Evolutionary conservation across 2,113 vertebrate species (phyloP), one percentile per base, ranked within the genome.

Genomic region (Echinops telfairi): DNA sequence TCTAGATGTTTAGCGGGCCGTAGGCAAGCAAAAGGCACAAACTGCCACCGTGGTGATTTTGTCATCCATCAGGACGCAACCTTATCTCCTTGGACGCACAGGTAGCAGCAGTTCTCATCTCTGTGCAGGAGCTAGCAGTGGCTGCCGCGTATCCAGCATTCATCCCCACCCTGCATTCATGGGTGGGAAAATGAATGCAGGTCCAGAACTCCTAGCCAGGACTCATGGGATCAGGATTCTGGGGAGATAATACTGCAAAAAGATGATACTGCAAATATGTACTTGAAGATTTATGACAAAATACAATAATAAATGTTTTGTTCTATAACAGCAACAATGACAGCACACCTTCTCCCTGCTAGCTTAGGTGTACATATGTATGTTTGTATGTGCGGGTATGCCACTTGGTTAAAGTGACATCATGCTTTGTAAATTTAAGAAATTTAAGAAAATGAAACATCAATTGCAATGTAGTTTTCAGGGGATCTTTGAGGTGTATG

Each of bases 341-440:
- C 40, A 40, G 7, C 40, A 40, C 40, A 83, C 86, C 68, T 70
- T 86, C 83, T 77, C 31, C 89, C 89, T 88, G 7, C 85, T 86
- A 76, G 22, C 47, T 92, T 94, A 83, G 70, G 38, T 79, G 66
- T 85, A 96, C 91, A 84, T 89, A 70, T 71, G 64, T 22, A n/a
- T 62, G 47, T 94, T 9, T 94, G 36, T 95, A 81, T 93, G 76
- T 83, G 40, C 11, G 62, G 66, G 62, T 82, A 40, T 93, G 78
- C 87, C 71, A 84, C 53, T 40, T 93, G 92, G 86, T 66, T 93
- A 40, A 53, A 86, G 80, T 92, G 68, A 80, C 91, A 70, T 15
- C 36, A 58, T 93, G 76, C 89, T 96, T 94, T 94, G 58, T 92
- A 96, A 94, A 60, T 89, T 57, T 17, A 87, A 93, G 47, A 53